Evolutionary conservation across 2,113 vertebrate species (phyloP), one percentile per base, ranked within the genome.

Genomic region (Deroptyus accipitrinus): DNA sequence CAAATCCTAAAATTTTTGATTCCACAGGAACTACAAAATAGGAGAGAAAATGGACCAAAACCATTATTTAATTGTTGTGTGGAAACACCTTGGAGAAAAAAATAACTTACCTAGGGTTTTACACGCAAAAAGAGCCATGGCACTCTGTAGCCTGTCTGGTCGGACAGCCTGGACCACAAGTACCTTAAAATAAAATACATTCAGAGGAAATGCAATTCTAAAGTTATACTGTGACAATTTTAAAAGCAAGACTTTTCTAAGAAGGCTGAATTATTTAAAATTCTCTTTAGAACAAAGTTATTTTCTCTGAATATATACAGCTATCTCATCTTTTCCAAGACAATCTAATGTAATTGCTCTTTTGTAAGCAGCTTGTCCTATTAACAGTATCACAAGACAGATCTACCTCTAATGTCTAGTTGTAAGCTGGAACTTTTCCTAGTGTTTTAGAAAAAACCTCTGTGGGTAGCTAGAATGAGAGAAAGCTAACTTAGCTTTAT

Each of bases 101-200:
- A 18, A 27, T 27, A n/a, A 97, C 98, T 98, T 98, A 99, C 99
- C 98, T 41, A 99, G 95, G 27, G 98, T 97, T 96, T 98, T 98
- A 88, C 98, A 99, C 5, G 98, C 98, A 97, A 99, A 99, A 55
- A 98, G 94, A 83, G 98, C 97, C 99, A 99, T 99, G 57, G 99
- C 97, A 92, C 99, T 99, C 96, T 99, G 99, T 8, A 99, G 96
- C 83, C 99, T 98, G 95, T 99, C 99, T 54, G 99, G 99, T 94
- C 99, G 97, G 69, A 99, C 95, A n/a, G 98, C 98, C 94, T 99
- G 99, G 44, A 99, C 98, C 83, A 99, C 97, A 95, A 99, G 97
- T 28, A 99, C 97, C 99, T 98, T 98, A 69, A 94, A 94, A 95
- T 30, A 91, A 94, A 96, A 83, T 35, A 73, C 24, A 97, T 44